Base-by-base conservation (phyloP, 2,113 vertebrate genomes). In the Trichechus manatus region DNA sequence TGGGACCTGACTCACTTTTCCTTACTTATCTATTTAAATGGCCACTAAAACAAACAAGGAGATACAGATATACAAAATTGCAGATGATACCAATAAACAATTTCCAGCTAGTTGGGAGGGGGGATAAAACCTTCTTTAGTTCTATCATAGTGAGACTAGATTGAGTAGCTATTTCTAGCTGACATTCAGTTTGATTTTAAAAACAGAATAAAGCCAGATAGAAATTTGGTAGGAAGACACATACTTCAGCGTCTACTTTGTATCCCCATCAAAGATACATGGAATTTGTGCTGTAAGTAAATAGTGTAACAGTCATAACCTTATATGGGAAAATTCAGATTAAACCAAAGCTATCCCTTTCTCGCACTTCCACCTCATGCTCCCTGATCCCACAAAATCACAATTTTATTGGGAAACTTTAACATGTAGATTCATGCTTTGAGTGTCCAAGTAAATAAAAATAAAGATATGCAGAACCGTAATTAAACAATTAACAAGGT, bases 141-240 rank as follows among this genome's bases (percentile, higher is more conserved):
- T 89, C 5, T 56, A 50, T 56, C 56, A 5, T 25, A 56, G 36
- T 86, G 15, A 84, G 33, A 36, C 50, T 22, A 87, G 29, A 83
- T 36, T 86, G 13, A 82, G n/a, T 70, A 63, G 87, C 15, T 78
- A 17, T 87, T 61, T 83, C 50, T 68, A n/a, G 75, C 10, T 80
- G 42, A 80, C 23, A 79, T 15, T 27, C 36, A 3, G 75, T 87
- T 96, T 84, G 14, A 74, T 64, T 96, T 95, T 95, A 81, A 68
- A 93, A 74, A 86, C 9, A 39, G 56, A 85, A 83, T 0, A 59
- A 95, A 95, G 83, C 74, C 68, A 81, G 14, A 53, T 8, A 27
- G 13, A 92, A 96, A 80, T 53, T 17, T 81, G 25, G 17, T 87
- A 15, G 66, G 94, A 93, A 74, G 11, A 33, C 3, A 53, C 1